A percentile compares a stretch with the other conserved stretches of the same genome.
Conservation (phyloP, 2,797 vertebrate species). For the Hyperoplus lanceolatus region DNA sequence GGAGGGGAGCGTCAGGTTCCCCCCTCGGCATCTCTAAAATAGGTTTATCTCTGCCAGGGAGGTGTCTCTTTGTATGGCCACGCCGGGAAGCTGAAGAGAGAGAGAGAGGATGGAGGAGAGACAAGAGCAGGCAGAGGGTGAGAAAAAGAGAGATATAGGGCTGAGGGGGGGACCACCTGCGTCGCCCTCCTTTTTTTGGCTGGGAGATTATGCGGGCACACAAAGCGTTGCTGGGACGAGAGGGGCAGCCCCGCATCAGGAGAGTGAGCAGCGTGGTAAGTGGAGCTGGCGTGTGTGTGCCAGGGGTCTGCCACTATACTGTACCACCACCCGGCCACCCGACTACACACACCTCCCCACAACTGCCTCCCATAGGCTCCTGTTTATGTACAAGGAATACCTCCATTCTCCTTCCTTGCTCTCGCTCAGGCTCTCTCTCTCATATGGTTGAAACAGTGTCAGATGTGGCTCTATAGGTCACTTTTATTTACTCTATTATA, state of each 20-base stretch:
- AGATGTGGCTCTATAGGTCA: background rate
- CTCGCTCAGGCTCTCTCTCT: conserved; percentile 26
- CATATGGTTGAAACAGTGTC: background rate
- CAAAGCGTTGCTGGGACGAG: conserved; percentile 80
- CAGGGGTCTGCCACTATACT: conserved; percentile 84
- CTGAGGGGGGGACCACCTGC: conserved; percentile 85
- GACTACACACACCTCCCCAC: conserved; percentile 27
- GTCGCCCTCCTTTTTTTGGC: conserved; percentile 73
- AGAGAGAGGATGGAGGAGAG: conserved; percentile 77
- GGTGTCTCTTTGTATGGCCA: conserved; percentile 81
- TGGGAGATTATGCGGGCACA: conserved; percentile 83
- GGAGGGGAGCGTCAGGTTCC: conserved; percentile 67
- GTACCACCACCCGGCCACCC: conserved; percentile 63
- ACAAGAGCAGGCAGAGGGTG: conserved; percentile 65
- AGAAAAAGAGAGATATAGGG: conserved; percentile 59
- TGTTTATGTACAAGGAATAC: conserved; percentile 28
- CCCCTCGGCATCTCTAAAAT: conserved; percentile 72
- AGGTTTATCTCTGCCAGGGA: conserved; percentile 84
- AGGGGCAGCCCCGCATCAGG: conserved; percentile 69
- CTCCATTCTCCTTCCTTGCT: conserved; percentile 18
- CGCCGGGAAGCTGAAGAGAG: conserved; percentile 63
- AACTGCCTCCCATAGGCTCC: conserved; percentile 36
- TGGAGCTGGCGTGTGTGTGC: conserved; percentile 88
- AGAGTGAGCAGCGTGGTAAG: conserved; percentile 89
- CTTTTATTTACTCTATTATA: background rate